Evolutionary conservation across 2,888 invertebrate species (phyloP), one percentile per base, ranked within the genome.

Genomic region (Leptopterna dolabrata): DNA sequence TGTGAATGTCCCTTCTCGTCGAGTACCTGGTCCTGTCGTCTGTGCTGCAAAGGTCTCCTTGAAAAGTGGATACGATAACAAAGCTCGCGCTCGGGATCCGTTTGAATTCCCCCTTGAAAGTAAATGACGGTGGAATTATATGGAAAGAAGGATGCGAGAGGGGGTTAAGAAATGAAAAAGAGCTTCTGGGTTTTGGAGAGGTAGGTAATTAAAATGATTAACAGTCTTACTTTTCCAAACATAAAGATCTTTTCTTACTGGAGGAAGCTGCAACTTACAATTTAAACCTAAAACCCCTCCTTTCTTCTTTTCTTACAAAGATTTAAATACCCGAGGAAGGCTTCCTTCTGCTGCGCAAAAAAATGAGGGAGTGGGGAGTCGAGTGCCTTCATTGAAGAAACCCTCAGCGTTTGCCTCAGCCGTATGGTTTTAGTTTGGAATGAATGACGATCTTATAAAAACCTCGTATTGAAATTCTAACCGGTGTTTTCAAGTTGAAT

Each of bases 161-260:
- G 63, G n/a, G 63, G 63, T 9, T 24, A 24, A 63, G 4, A 24
- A 63, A 63, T 24, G 24, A 24, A 63, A 63, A 63, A 63, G 24
- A 24, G 24, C 24, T 24, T 13, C 63, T 19, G 24, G 27, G 24
- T 63, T 63, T 63, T 63, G 63, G 63, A 63, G 63, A 63, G 76
- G 76, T 76, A 63, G 76, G 76, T 76, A 76, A 76, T 76, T 76
- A 76, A 76, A 76, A 76, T 76, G 76, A 76, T 76, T 76, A 76
- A 76, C 76, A 76, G 76, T 76, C 76, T 76, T 76, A 76, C 76
- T 63, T 76, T 30, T 76, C 30, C 76, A 76, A 76, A 76, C 76
- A 29, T 76, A 36, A 76, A 76, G 76, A 76, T 63, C 76, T 76
- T 36, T 76, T 24, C 43, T 76, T 36, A 43, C 36, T n/a, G n/a